Evolutionary conservation across 2,113 vertebrate species (phyloP).

Genomic region (Pygoscelis adeliae): DNA sequence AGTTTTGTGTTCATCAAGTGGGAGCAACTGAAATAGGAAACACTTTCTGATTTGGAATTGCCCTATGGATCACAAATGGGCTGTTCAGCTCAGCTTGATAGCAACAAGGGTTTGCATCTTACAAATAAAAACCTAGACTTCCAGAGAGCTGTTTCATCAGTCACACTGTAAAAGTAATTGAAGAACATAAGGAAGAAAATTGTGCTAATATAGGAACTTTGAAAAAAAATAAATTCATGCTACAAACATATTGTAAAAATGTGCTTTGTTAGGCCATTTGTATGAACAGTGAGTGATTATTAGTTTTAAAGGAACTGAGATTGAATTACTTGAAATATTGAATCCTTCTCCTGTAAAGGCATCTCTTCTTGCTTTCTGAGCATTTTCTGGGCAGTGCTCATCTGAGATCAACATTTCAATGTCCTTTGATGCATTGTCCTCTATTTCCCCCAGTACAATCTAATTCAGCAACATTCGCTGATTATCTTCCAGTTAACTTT

Average conservation of each 20-base stretch:
- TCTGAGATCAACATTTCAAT: not conserved
- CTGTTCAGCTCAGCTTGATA: not conserved
- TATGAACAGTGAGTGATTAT: not conserved
- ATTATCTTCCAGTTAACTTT: not conserved
- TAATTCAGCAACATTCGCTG: not conserved
- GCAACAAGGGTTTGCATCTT: not conserved
- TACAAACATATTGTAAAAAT: not conserved
- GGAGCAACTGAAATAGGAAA: not conserved
- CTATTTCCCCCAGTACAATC: not conserved
- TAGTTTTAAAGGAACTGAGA: not conserved
- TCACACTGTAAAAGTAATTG: not conserved
- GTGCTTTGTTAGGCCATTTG: not conserved
- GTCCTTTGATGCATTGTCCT: not conserved
- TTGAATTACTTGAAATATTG: not conserved
- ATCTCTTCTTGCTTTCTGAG: not conserved
- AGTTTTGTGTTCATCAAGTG: not conserved
- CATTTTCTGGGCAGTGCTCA: not conserved
- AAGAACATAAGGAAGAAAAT: not conserved
- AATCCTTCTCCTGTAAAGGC: not conserved
- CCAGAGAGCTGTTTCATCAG: not conserved
- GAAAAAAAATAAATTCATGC: not conserved
- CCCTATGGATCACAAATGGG: not conserved
- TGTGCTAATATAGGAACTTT: not conserved
- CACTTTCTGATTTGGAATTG: not conserved
- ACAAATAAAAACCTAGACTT: not conserved